Conservation (phyloP, 2,888 invertebrate species). For the Lomographa bimaculata region DNA sequence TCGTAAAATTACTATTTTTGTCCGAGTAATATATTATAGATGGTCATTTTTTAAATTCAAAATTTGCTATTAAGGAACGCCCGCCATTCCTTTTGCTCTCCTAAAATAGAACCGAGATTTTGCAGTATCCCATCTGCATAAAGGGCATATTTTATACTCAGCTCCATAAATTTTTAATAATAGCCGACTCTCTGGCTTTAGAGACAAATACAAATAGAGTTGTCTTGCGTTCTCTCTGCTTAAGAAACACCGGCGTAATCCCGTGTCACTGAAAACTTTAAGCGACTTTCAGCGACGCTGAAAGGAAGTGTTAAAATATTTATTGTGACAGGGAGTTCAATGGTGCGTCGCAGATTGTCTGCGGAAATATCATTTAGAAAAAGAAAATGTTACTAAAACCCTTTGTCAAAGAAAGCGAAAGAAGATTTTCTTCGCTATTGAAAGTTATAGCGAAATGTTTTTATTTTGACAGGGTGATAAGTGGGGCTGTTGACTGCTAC, state of each 20-base stretch:
- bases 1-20: too few relatives aligned
- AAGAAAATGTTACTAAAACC: neutral
- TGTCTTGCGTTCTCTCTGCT: constrained; percentile 41
- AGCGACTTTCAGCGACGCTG: neutral
- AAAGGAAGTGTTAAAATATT: neutral
- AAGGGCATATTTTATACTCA: constrained; percentile 25
- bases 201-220: constrained; percentile 49
- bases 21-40: too few relatives aligned
- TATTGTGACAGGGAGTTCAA: neutral
- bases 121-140: constrained; percentile 26
- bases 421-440: neutral
- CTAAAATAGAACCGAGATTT: constrained; percentile 21
- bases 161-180: constrained; percentile 50
- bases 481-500: neutral
- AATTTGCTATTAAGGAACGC: too few relatives aligned
- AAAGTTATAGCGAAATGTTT: neutral
- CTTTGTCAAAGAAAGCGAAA: neutral
- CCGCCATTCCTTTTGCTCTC: neutral
- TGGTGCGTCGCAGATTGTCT: neutral
- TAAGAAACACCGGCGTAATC: constrained; percentile 19
- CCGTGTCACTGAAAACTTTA: constrained; percentile 1
- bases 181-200: constrained; percentile 36
- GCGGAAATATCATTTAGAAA: neutral
- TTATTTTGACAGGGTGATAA: constrained; percentile 5
- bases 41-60: too few relatives aligned